These are phyloP conservation scores for Corapipo altera DNA, from an alignment of 2,113 vertebrate genomes.

Conservation along the genomic window DNA sequence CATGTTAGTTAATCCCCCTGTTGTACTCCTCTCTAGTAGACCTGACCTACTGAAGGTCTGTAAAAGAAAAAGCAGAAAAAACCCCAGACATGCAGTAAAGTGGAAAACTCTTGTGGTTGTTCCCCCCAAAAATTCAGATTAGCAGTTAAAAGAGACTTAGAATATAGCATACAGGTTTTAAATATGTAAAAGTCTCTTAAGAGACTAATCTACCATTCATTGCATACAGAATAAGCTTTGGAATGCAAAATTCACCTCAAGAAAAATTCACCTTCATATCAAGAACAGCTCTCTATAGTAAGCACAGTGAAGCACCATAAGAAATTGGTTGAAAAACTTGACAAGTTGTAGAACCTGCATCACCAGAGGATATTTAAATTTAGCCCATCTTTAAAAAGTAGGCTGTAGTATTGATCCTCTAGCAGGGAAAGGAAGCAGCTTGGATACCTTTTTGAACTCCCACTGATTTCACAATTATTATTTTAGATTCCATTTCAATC, in stretches of 20 bases:
- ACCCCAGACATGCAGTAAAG: not conserved
- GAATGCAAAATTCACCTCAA: not conserved
- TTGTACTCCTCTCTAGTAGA: not conserved
- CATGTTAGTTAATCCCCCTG: not conserved
- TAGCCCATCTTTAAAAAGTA: not conserved
- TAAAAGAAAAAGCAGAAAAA: not conserved
- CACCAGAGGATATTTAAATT: not conserved
- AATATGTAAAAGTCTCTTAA: not conserved
- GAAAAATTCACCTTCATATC: not conserved
- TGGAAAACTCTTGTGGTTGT: not conserved
- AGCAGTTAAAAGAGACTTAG: not conserved
- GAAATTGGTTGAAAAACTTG: not conserved
- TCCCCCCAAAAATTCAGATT: not conserved
- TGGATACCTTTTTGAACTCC: not conserved
- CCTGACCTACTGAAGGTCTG: not conserved
- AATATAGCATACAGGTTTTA: not conserved
- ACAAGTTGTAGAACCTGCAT: not conserved
- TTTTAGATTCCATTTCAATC: conserved; percentile 17
- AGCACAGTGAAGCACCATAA: not conserved
- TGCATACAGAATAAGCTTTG: not conserved
- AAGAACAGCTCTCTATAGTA: not conserved
- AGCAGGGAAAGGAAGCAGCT: not conserved
- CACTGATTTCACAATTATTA: conserved; percentile 8
- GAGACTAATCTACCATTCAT: not conserved
- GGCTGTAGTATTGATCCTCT: not conserved